These are phyloP conservation scores for Hippocampus guttulatus DNA, from an alignment of 2,113 vertebrate genomes.

Conservation along the genomic window DNA sequence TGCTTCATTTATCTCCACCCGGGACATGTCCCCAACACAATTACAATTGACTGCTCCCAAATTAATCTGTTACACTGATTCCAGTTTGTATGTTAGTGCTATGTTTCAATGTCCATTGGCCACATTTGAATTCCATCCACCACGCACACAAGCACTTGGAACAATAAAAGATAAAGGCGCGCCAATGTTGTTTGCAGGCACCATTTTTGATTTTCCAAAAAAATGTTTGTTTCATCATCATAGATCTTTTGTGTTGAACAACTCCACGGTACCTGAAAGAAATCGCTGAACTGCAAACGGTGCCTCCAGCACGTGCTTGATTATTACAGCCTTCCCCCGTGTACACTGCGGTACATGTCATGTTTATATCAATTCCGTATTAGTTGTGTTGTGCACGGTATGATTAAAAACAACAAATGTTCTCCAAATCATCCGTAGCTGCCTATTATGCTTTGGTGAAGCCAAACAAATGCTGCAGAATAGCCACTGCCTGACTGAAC, in stretches of 20 bases:
- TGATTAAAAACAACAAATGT: not conserved
- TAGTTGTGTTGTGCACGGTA: not conserved
- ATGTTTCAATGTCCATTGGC: not conserved
- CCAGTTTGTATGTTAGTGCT: constrained; percentile 46
- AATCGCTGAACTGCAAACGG: not conserved
- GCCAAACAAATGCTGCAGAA: constrained; percentile 6
- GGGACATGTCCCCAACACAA: constrained; percentile 65
- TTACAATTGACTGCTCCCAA: constrained; percentile 70
- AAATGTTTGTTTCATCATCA: constrained; percentile 7
- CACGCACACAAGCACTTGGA: not conserved
- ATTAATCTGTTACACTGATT: constrained; percentile 66
- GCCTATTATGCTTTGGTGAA: not conserved
- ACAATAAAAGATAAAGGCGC: constrained; percentile 13
- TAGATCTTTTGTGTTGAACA: constrained; percentile 22
- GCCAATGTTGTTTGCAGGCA: constrained; percentile 23
- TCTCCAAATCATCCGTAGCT: not conserved
- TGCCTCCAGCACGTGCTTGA: not conserved
- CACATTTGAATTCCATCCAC: not conserved
- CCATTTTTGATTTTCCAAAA: constrained; percentile 7
- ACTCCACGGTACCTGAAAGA: constrained; percentile 9
- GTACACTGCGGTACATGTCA: not conserved
- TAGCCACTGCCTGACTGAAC: constrained; percentile 31
- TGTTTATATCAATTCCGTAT: not conserved
- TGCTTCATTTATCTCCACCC: constrained; percentile 47
- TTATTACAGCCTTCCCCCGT: not conserved